These are phyloP conservation scores for Phoenoteleia sp. DNA, from an alignment of 2,888 invertebrate species.

Conservation along the genomic window DNA sequence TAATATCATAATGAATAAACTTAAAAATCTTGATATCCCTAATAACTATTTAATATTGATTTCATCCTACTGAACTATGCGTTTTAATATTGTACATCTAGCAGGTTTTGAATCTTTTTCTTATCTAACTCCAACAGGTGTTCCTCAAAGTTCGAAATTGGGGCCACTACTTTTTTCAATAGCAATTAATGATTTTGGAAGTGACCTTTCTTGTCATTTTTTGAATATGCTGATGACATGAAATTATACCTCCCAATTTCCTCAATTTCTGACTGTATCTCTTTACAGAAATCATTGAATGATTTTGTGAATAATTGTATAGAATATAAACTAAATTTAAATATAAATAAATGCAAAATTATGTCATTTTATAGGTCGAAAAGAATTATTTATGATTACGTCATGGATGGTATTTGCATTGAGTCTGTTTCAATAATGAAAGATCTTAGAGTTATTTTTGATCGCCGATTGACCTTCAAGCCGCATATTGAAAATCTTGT, in stretches of 20 bases:
- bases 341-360: too few species aligned
- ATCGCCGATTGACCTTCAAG: too few species aligned
- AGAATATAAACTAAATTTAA: background rate
- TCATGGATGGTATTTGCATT: too few species aligned
- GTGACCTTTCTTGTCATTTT: background rate
- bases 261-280: too few species aligned
- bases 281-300: too few species aligned
- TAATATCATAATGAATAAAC: background rate
- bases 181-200: constrained; percentile 71
- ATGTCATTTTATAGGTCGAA: too few species aligned
- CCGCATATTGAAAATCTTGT: too few species aligned
- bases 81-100: background rate
- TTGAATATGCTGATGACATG: background rate
- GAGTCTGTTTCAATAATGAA: too few species aligned
- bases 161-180: constrained; percentile 74
- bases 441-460: too few species aligned
- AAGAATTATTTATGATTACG: too few species aligned
- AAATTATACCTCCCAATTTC: background rate
- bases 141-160: background rate
- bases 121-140: constrained; percentile 63
- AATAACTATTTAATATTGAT: background rate
- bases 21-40: background rate
- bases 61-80: background rate
- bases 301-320: background rate
- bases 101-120: constrained; percentile 70